Evolutionary conservation across 2,888 invertebrate genomes (phyloP), one percentile per base, ranked within the genome.

Genomic region (Encarsia formosa): DNA sequence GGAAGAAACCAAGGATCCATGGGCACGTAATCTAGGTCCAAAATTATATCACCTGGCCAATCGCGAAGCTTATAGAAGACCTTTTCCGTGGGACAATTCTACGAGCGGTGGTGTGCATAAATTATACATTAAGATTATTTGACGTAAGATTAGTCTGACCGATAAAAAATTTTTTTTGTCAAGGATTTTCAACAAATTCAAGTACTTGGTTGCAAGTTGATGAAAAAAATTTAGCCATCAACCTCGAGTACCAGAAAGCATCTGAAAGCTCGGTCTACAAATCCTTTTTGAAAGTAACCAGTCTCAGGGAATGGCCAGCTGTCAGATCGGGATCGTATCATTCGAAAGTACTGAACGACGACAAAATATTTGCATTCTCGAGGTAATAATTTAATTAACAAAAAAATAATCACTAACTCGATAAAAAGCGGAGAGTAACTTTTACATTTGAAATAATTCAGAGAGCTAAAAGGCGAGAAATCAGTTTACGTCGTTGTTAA

Each of bases 1-100:
- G 80, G 79, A 82, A 64, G 78, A 82, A n/a, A 81, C 81, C 0
- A 75, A 77, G 8, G 84, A 84, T 59, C 82, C 83, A 1, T 76
- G 77, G 59, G 83, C 79, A 3, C 79, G 78, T 59, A 77, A 77
- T 57, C 76, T 79, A 31, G 85, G 84, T 19, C 78, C 78, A 5
- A 75, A 79, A 8, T 76, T 79, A 49, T 89, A 82, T 63, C 74
- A 78, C 61, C 57, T 67, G 15, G 67, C 70, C 1, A 83, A 85
- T 2, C 77, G 90, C 56, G 90, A 91, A 68, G 87, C 88, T 0
- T 84, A 78, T 53, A 78, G 91, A 20, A 87, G 90, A 0, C 91
- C 91, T 0, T 88, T 85, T 73, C 91, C 90, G 65, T 91, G 91
- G 91, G 82, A 78, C 63, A 69, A 75, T 15, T 74, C 78, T 0